These are phyloP conservation scores for Misgurnus mizolepis DNA, from an alignment of 2,113 vertebrate genomes.

Conservation along the genomic window DNA sequence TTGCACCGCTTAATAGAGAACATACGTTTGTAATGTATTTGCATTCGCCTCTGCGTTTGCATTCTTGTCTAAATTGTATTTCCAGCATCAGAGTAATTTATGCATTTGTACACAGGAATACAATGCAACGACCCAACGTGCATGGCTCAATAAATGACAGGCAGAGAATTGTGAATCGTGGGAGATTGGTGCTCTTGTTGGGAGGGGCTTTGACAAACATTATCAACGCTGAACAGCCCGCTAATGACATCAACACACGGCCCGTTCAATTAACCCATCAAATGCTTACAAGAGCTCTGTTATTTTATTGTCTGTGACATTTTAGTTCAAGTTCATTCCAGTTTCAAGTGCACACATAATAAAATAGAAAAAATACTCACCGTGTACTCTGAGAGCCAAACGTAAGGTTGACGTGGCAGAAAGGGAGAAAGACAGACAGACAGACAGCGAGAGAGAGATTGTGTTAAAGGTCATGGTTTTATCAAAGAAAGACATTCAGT, in stretches of 20 bases:
- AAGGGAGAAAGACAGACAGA: neutral
- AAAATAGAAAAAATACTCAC: constrained; percentile 12
- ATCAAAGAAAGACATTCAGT: neutral
- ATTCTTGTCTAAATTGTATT: neutral
- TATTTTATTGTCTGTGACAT: neutral
- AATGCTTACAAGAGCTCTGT: neutral
- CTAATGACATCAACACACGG: neutral
- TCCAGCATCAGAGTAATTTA: neutral
- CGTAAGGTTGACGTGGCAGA: neutral
- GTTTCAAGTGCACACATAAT: constrained; percentile 11
- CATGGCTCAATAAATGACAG: neutral
- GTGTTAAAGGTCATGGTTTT: constrained; percentile 27
- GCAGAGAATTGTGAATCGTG: neutral
- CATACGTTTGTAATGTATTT: too few species aligned
- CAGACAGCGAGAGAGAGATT: neutral
- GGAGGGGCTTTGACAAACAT: neutral
- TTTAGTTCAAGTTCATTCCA: neutral
- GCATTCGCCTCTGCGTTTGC: neutral
- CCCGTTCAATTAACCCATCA: neutral
- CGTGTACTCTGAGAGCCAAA: constrained; percentile 24
- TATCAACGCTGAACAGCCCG: neutral
- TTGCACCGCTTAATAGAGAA: too few species aligned
- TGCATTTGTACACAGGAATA: neutral
- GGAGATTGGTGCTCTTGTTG: neutral
- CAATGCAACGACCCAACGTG: too few species aligned